phyloP scores from a whole-genome alignment of 1,140 invertebrate species.

The Meloidogyne chitwoodi region DNA sequence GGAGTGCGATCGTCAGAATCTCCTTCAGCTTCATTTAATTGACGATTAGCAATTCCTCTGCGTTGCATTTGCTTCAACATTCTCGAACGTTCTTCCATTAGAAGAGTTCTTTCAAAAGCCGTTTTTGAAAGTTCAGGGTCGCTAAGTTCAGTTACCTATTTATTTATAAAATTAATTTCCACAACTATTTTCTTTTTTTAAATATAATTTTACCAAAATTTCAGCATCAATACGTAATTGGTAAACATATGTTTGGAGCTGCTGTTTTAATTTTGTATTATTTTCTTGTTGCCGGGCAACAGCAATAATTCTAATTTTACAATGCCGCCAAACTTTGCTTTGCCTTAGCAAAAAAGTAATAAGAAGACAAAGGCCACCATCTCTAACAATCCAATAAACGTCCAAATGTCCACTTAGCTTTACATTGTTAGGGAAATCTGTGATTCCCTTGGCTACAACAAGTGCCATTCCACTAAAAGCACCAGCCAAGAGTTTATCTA shows the following conservation, averaged over 20 bases:
- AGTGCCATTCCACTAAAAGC: conserved; percentile 55
- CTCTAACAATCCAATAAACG: conserved; percentile 40
- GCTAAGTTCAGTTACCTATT: conserved; percentile 50
- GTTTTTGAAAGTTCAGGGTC: conserved; percentile 96
- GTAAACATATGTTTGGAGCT: conserved; percentile 92
- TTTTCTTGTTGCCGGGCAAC: conserved; percentile 98
- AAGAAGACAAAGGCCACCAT: conserved; percentile 84
- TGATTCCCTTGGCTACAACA: conserved; percentile 55
- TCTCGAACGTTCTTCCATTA: conserved; percentile 98
- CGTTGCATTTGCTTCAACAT: conserved; percentile 68
- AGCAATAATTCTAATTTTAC: conserved; percentile 94
- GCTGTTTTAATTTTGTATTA: conserved; percentile 98
- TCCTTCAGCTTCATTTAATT: conserved; percentile 14
- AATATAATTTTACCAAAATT: conserved; percentile 46
- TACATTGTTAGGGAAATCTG: conserved; percentile 49
- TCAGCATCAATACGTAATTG: conserved; percentile 96
- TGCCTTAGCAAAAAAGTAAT: conserved; percentile 92
- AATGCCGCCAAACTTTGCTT: conserved; percentile 86
- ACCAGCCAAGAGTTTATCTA: conserved; percentile 47
- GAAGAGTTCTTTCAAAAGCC: conserved; percentile 92
- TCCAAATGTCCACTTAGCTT: conserved; percentile 52
- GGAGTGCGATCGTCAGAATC: neutral
- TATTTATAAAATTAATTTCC: neutral
- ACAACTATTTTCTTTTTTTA: neutral
- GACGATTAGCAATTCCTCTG: conserved; percentile 63